Evolutionary conservation across 1,140 invertebrate genomes (phyloP).

Genomic region (Xylocopa sonorina): DNA sequence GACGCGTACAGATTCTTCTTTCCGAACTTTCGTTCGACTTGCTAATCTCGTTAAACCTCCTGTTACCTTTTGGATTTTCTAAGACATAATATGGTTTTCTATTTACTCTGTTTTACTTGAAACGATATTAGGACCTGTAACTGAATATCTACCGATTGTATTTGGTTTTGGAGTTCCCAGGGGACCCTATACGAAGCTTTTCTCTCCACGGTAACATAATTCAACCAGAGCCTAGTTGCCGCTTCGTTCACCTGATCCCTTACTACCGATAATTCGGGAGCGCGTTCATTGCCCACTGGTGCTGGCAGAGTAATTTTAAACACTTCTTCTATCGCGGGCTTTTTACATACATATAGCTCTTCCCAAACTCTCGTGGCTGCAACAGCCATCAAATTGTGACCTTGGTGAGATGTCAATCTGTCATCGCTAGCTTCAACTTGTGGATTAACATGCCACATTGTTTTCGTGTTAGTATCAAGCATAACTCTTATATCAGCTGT

Average conservation of each 20-base stretch:
- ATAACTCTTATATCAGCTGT: conserved; percentile 95
- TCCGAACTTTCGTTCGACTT: conserved; percentile 92
- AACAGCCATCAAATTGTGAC: conserved; percentile 92
- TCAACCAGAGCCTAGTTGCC: conserved; percentile 94
- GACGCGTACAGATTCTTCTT: conserved; percentile 84
- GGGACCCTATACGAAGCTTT: conserved; percentile 92
- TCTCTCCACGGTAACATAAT: conserved; percentile 94
- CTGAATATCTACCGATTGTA: conserved; percentile 87
- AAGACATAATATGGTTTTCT: conserved; percentile 19
- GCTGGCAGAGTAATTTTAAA: conserved; percentile 92
- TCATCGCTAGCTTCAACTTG: conserved; percentile 88
- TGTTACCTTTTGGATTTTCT: conserved; percentile 97
- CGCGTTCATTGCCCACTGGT: conserved; percentile 87
- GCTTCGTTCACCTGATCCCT: conserved; percentile 93
- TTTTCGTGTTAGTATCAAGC: conserved; percentile 89
- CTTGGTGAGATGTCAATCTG: conserved; percentile 89
- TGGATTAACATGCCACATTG: conserved; percentile 95
- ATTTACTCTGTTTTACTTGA: background rate
- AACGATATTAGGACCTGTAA: background rate
- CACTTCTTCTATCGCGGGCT: conserved; percentile 96
- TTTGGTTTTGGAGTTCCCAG: conserved; percentile 96
- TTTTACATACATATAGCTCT: conserved; percentile 97
- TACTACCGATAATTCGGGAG: conserved; percentile 89
- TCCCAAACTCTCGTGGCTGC: conserved; percentile 98
- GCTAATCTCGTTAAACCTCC: conserved; percentile 94